These are phyloP conservation scores for Diploscapter pachys DNA, from an alignment of 1,140 invertebrate species.

Conservation along the genomic window DNA sequence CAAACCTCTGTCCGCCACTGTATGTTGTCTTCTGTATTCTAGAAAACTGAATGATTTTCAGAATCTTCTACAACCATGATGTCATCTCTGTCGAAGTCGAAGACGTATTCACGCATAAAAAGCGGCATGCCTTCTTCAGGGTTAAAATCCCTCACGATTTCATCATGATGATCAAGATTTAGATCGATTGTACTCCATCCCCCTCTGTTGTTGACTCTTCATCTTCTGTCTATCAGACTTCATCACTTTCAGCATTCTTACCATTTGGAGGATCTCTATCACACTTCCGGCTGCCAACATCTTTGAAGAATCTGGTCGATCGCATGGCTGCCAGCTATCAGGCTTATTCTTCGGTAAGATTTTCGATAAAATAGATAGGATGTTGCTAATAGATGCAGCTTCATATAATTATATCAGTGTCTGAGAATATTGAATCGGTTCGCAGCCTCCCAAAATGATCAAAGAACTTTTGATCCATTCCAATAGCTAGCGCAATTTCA, in stretches of 20 bases:
- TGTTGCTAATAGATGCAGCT: no score
- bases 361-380: no score
- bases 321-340: slow-evolving; percentile 7
- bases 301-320: neutral
- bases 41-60: neutral
- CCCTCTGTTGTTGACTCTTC: slow-evolving; percentile 17
- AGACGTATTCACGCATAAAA: neutral
- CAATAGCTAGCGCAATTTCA: no score
- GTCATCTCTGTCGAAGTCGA: neutral
- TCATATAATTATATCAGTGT: no score
- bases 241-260: neutral
- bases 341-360: neutral
- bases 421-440: neutral
- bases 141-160: neutral
- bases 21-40: no score
- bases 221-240: slow-evolving; percentile 21
- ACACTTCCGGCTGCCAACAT: neutral
- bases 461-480: neutral
- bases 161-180: neutral
- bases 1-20: no score
- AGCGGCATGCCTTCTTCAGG: neutral
- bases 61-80: slow-evolving; percentile 30
- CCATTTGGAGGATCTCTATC: slow-evolving; percentile 20
- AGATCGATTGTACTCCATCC: slow-evolving; percentile 16
- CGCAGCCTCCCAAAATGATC: neutral